Percentiles rank a stretch among this genome's conserved stretches.
phyloP scores from a whole-genome alignment of 1,140 invertebrate species.

The Melanaphis sacchari region DNA sequence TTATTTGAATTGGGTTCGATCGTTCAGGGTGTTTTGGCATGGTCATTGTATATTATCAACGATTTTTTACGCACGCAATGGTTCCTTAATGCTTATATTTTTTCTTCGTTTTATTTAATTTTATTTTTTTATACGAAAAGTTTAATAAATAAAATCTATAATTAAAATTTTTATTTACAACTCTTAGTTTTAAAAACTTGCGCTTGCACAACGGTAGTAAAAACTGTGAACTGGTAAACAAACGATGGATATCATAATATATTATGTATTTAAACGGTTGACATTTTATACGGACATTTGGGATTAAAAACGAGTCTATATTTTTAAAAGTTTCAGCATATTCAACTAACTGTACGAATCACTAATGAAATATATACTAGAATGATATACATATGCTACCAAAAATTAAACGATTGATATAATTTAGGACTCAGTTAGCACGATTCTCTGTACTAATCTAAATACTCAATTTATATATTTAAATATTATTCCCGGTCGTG shows the following conservation, averaged over 20 bases:
- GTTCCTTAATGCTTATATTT: not conserved
- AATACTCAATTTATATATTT: not conserved
- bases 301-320: not conserved
- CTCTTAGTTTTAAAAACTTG: not conserved
- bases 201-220: no score
- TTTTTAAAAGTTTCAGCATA: not conserved
- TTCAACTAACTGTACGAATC: not conserved
- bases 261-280: not conserved
- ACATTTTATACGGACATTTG: not conserved
- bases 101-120: not conserved
- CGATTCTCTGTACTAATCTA: not conserved
- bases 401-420: not conserved
- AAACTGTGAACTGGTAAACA: not conserved
- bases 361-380: not conserved
- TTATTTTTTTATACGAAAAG: not conserved
- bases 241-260: not conserved
- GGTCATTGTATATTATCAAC: constrained; percentile 8
- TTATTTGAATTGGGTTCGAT: not conserved
- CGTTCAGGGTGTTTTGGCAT: not conserved
- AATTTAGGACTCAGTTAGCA: not conserved
- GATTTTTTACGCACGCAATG: constrained; percentile 16
- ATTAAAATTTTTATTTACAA: not conserved
- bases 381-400: not conserved
- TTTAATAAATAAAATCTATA: constrained; percentile 13
- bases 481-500: not conserved